Evolutionary conservation across 2,888 invertebrate species (phyloP).

Genomic region (Pachydiplax longipennis): DNA sequence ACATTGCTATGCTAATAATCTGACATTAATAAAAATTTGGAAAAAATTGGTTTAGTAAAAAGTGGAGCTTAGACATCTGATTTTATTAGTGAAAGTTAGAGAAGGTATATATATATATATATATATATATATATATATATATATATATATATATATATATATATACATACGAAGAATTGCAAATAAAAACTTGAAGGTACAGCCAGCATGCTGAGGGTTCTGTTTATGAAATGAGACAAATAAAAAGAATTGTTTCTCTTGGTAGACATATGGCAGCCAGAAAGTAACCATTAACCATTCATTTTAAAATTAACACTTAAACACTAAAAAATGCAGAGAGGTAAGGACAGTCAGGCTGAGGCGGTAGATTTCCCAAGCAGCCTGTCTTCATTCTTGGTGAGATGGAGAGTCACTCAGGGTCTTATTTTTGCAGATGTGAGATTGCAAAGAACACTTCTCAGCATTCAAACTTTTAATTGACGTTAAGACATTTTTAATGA

Average conservation of each 20-base stretch:
- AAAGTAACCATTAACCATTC: constrained; percentile 31
- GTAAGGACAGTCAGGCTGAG: constrained; percentile 11
- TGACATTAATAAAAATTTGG: background rate
- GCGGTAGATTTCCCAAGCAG: constrained; percentile 18
- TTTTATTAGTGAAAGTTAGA: constrained; percentile 13
- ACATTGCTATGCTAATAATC: constrained; percentile 22
- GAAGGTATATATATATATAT: background rate
- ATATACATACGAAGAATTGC: constrained; percentile 27
- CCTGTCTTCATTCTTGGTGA: constrained; percentile 36
- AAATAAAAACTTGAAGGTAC: constrained; percentile 24
- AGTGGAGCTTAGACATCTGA: background rate
- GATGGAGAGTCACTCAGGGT: constrained; percentile 11
- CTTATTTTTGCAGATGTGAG: constrained; percentile 4
- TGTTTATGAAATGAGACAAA: background rate
- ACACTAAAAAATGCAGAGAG: constrained; percentile 38
- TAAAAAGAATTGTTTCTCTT: constrained; percentile 12
- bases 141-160: background rate
- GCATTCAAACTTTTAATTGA: constrained; percentile 17
- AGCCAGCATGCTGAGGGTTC: constrained; percentile 39
- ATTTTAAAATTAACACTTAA: constrained; percentile 25
- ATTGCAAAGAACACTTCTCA: background rate
- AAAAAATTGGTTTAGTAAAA: constrained; percentile 34
- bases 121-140: background rate
- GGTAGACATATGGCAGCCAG: constrained; percentile 15
- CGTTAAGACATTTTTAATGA: background rate